A percentile compares a stretch with the other conserved stretches of the same genome.
These are phyloP conservation scores for Acromyrmex heyeri DNA, from an alignment of 1,140 invertebrate genomes.

Conservation along the genomic window DNA sequence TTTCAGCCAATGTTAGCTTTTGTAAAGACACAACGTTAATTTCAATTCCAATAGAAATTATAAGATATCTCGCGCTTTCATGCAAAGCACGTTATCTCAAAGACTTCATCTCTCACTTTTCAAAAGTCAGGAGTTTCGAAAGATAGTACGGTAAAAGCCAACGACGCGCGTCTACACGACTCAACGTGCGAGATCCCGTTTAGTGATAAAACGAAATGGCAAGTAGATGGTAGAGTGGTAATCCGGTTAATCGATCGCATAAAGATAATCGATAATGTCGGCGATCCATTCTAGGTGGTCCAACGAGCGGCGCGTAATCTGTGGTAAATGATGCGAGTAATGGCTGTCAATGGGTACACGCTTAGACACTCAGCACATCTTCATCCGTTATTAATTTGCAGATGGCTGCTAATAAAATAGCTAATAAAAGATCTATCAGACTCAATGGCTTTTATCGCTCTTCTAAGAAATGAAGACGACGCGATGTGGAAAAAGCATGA, in stretches of 20 bases:
- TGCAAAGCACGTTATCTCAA: constrained; percentile 37
- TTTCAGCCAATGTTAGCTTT: not conserved
- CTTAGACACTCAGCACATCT: constrained; percentile 76
- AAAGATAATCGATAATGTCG: constrained; percentile 82
- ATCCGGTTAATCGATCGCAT: constrained; percentile 81
- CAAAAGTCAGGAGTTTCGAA: constrained; percentile 71
- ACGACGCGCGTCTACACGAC: constrained; percentile 52
- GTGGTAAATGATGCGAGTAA: constrained; percentile 81
- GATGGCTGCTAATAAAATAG: constrained; percentile 44
- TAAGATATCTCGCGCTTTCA: not conserved
- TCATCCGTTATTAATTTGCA: constrained; percentile 77
- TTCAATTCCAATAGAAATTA: constrained; percentile 18
- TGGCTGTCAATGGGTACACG: constrained; percentile 68
- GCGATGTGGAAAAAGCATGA: not conserved
- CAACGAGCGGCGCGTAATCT: constrained; percentile 69
- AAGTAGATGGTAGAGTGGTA: constrained; percentile 77
- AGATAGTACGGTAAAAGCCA: constrained; percentile 48
- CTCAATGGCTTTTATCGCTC: constrained; percentile 8
- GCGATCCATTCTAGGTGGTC: constrained; percentile 79
- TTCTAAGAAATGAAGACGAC: not conserved
- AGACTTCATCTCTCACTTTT: constrained; percentile 58
- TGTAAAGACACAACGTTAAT: not conserved
- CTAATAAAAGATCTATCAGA: constrained; percentile 53
- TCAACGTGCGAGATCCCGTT: constrained; percentile 75
- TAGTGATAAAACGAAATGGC: constrained; percentile 80